Percentiles rank a stretch among this genome's conserved stretches.
phyloP scores from a whole-genome alignment of 2,113 vertebrate species.

The Dasyprocta punctata region DNA sequence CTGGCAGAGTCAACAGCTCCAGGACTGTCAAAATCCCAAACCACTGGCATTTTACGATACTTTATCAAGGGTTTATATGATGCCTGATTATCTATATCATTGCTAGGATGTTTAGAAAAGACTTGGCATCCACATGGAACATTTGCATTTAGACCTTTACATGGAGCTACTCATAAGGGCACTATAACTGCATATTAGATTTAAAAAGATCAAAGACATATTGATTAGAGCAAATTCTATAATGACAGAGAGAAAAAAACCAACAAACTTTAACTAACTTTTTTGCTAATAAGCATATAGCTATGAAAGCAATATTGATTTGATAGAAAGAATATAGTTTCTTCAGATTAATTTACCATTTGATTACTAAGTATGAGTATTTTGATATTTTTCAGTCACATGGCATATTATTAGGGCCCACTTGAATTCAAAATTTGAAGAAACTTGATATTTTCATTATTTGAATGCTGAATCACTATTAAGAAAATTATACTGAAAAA shows the following conservation, averaged over 20 bases:
- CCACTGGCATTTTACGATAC: background rate
- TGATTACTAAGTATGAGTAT: background rate
- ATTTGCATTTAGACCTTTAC: background rate
- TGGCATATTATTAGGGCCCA: background rate
- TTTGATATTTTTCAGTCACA: background rate
- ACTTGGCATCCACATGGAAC: background rate
- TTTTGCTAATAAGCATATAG: background rate
- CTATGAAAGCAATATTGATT: background rate
- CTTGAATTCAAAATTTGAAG: background rate
- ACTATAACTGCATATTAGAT: background rate
- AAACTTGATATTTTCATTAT: background rate
- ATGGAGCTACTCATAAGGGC: background rate
- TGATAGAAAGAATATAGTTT: background rate
- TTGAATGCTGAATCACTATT: background rate
- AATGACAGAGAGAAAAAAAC: background rate
- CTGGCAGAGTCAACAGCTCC: no score
- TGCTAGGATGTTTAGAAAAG: background rate
- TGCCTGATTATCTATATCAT: background rate
- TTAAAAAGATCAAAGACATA: background rate
- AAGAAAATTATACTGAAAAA: background rate
- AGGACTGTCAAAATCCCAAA: background rate
- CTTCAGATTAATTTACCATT: background rate
- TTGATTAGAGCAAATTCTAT: background rate
- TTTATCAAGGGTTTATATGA: background rate
- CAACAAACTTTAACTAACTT: background rate